These are phyloP conservation scores for Selenia dentaria DNA, from an alignment of 2,888 invertebrate species.

Conservation along the genomic window DNA sequence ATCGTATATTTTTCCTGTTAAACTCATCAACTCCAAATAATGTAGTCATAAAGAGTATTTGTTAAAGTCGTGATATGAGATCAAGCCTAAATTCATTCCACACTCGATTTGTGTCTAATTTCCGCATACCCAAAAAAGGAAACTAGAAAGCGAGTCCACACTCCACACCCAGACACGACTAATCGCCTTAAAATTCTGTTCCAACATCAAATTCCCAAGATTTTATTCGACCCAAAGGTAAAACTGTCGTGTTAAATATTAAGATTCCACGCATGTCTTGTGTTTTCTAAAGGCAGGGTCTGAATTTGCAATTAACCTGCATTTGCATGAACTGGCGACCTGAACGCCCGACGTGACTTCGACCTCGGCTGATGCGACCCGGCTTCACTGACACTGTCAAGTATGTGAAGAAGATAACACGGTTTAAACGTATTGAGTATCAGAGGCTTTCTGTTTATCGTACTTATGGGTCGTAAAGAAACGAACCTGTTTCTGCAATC, in stretches of 20 bases:
- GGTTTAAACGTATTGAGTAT: neutral
- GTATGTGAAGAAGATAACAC: constrained; percentile 12
- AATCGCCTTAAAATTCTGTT: constrained; percentile 25
- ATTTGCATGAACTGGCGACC: constrained; percentile 68
- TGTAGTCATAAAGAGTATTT: too few relatives aligned
- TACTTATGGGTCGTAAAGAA: neutral
- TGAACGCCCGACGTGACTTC: constrained; percentile 32
- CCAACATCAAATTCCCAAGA: constrained; percentile 6
- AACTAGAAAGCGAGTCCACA: constrained; percentile 30
- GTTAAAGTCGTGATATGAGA: too few relatives aligned
- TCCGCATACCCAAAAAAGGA: constrained; percentile 26
- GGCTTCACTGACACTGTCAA: constrained; percentile 23
- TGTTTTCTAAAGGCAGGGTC: constrained; percentile 65
- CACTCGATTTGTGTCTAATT: constrained; percentile 8
- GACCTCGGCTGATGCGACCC: constrained; percentile 29
- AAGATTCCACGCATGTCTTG: constrained; percentile 57
- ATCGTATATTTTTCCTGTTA: too few relatives aligned
- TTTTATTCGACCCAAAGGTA: constrained; percentile 2
- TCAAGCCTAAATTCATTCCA: neutral
- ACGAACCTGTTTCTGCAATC: neutral
- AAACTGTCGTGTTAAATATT: constrained; percentile 51
- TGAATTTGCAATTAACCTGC: constrained; percentile 75
- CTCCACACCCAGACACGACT: constrained; percentile 19
- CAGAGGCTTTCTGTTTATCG: neutral
- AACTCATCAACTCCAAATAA: too few relatives aligned